Conservation (phyloP, 1,140 invertebrate species). For the Amyelois transitella region DNA sequence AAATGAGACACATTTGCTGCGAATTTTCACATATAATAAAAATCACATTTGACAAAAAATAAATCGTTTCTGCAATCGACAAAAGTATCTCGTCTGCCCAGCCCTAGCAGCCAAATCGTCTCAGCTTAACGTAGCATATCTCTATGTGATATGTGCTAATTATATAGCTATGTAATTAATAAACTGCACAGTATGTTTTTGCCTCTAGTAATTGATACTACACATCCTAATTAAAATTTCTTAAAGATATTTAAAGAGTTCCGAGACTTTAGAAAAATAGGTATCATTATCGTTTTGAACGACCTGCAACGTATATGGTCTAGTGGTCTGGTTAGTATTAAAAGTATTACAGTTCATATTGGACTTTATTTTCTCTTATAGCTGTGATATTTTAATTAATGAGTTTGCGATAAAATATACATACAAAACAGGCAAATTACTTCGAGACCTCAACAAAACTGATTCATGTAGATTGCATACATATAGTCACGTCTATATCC, state of each 20-base stretch:
- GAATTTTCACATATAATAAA: no score
- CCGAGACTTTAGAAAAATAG: not conserved
- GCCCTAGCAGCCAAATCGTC: conserved; percentile 7
- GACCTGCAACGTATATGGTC: not conserved
- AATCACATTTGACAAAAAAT: no score
- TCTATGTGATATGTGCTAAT: conserved; percentile 24
- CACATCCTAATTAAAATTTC: not conserved
- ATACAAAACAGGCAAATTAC: no score
- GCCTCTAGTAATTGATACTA: not conserved
- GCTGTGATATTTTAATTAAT: no score
- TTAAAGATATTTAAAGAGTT: not conserved
- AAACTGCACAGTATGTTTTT: conserved; percentile 15
- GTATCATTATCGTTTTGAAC: not conserved
- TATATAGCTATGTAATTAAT: conserved; percentile 44
- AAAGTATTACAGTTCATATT: not conserved
- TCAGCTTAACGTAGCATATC: conserved; percentile 15
- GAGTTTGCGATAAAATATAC: no score
- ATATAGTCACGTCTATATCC: no score
- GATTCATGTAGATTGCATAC: no score
- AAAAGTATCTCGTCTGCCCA: not conserved
- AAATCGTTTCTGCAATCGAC: no score
- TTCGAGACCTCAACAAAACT: no score
- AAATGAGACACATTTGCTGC: no score
- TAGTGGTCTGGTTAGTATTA: not conserved
- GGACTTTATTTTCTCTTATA: not conserved